phyloP scores from a whole-genome alignment of 2,888 invertebrate species.

The Pyrrhosoma nymphula region DNA sequence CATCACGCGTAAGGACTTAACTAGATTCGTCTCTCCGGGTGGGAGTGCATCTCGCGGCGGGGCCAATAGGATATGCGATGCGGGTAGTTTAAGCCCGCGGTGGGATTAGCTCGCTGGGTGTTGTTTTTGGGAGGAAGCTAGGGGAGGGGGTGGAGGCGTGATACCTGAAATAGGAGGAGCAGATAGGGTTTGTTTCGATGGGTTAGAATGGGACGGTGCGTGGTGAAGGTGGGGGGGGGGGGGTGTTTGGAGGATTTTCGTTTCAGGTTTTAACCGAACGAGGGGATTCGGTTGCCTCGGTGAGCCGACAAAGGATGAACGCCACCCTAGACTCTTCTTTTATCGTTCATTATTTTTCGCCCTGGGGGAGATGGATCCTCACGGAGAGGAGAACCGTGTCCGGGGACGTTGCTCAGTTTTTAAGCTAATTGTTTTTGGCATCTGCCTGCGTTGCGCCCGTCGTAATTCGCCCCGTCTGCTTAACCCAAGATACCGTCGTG shows the following conservation, averaged over 20 bases:
- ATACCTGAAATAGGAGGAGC: no score
- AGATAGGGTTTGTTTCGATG: background rate
- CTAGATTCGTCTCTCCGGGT: slow-evolving; percentile 39
- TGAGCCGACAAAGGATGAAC: background rate
- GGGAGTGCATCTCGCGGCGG: slow-evolving; percentile 39
- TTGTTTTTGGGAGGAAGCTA: background rate
- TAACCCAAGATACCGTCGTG: background rate
- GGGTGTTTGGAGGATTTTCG: background rate
- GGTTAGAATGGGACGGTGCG: background rate
- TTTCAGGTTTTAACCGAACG: background rate
- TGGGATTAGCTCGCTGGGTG: slow-evolving; percentile 37
- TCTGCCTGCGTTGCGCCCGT: background rate
- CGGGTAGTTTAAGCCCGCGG: slow-evolving; percentile 24
- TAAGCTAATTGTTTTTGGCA: background rate
- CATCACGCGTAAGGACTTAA: slow-evolving; percentile 41
- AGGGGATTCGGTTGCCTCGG: background rate
- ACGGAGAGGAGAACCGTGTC: background rate
- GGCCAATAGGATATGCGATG: slow-evolving; percentile 46
- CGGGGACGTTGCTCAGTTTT: background rate
- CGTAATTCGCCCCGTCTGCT: background rate
- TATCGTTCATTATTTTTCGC: background rate
- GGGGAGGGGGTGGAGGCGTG: background rate
- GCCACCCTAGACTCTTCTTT: background rate
- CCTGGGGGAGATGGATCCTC: background rate
- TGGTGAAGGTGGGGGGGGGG: no score